Evolutionary conservation across 1,140 invertebrate genomes (phyloP), one percentile per base, ranked within the genome.

Genomic region (Brachionus rotundiformis): DNA sequence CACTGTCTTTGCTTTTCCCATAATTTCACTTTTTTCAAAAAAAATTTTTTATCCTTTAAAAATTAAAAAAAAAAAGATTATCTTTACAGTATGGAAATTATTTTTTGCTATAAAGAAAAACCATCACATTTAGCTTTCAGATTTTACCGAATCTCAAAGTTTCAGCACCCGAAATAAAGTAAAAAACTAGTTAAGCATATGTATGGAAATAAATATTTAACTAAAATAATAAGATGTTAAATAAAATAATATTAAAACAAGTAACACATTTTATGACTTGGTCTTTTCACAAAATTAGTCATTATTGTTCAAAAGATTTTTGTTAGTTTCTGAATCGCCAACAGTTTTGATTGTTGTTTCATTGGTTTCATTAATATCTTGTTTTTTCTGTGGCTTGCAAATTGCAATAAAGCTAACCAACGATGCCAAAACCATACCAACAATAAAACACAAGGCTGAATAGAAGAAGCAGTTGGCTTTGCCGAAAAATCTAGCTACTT

Each of bases 301-400:
- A 41, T 41, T 44, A 44, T 73, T 73, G 16, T 6, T 73, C 11
- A 73, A 13, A 2, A 73, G 68, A 29, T 73, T 73, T 73, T 41
- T 73, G 11, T 73, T 73, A 3, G 44, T 31, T 29, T 73, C 68
- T 13, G 68, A 73, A 73, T 73, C 68, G 23, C 25, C 68, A 29
- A 44, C 16, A 3, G 68, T 73, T 41, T 44, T 73, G 23, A 73
- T 25, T 73, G 68, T 73, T 23, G 68, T 73, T n/a, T 73, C 68
- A 29, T 73, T 73, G 8, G 68, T 41, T 25, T 41, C 39, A 41
- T 73, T 73, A 10, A 13, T 44, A 31, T 54, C 47, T 31, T 63
- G 19, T 44, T 16, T 10, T 79, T 39, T 47, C 59, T 63, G 39
- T 19, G 31, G 36, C 6, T 44, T 44, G 11, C 44, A 39, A 25